Conservation (phyloP, 2,888 invertebrate genomes). For the Leptinotarsa rubiginosa region DNA sequence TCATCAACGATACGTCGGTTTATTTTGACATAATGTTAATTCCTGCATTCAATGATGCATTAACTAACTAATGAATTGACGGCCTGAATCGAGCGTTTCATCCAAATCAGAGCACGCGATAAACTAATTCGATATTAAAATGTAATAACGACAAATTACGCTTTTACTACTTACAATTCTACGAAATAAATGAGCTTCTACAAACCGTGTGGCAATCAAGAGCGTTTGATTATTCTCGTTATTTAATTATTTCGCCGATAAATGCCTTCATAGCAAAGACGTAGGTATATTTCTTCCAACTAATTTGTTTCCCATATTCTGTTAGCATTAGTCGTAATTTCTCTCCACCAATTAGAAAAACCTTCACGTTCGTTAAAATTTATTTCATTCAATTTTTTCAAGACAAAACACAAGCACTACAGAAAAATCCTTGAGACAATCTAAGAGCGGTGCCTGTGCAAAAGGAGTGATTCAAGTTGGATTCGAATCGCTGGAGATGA, state of each 20-base stretch:
- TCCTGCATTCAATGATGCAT: not conserved
- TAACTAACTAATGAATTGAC: constrained; percentile 10
- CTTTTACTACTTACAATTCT: not conserved
- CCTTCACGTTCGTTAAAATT: no score
- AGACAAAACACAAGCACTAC: no score
- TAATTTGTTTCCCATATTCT: no score
- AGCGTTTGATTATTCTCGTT: not conserved
- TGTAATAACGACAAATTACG: constrained; percentile 16
- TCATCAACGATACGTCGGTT: not conserved
- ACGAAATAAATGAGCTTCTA: not conserved
- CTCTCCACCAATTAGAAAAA: no score
- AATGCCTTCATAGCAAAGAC: no score
- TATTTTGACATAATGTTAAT: constrained; percentile 13
- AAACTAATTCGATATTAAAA: not conserved
- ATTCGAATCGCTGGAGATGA: no score
- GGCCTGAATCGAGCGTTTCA: constrained; percentile 5
- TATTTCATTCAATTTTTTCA: no score
- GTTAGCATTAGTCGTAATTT: no score
- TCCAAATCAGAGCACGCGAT: constrained; percentile 5
- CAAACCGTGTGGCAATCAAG: not conserved
- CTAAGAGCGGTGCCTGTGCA: no score
- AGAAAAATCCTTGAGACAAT: no score
- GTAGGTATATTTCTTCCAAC: no score
- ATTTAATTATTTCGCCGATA: not conserved
- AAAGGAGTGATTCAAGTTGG: no score